Evolutionary conservation across 2,888 invertebrate species (phyloP), one percentile per base, ranked within the genome.

Genomic region (Adelognathus sp.): DNA sequence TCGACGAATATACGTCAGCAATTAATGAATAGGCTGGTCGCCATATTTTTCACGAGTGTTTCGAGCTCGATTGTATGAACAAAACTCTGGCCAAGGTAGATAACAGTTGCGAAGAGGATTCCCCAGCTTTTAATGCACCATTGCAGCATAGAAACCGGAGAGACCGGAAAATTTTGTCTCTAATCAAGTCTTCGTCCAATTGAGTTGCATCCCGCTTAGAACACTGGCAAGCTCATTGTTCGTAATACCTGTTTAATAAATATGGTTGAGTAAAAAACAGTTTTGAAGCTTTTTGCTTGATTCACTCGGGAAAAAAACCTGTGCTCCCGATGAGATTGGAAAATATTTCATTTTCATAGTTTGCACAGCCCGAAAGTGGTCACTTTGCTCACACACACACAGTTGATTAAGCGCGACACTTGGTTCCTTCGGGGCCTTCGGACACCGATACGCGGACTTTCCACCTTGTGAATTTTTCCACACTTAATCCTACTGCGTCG

Each of bases 141-240:
- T n/a, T n/a, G n/a, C n/a, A n/a, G n/a, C n/a, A n/a, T 9, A n/a
- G 36, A 61, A 67, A 73, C 39, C n/a, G n/a, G 44, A 31, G 72
- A 46, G 73, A 69, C 54, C 73, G 61, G 63, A 77, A 69, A 56
- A 67, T 73, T 36, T 77, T 66, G 60, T 73, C 77, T 61, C 36
- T 69, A 77, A 77, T 69, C 61, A 69, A 77, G 61, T 77, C 73
- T 67, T 27, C 56, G 29, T 31, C 60, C 31, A 24, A 27, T n/a
- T 9, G 36, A 9, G 36, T 11, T 11, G 2, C n/a, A 6, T 29
- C 3, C 2, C 36, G 36, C 36, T 36, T 11, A 36, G 11, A 36
- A 36, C 7, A 9, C n/a, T 36, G n/a, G 36, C n/a, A n/a, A 36
- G 36, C n/a, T 36, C 36, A 36, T 36, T 36, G 36, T 36, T 36